These are phyloP conservation scores for Delichon dasypus DNA, from an alignment of 2,797 vertebrate species.

Conservation along the genomic window DNA sequence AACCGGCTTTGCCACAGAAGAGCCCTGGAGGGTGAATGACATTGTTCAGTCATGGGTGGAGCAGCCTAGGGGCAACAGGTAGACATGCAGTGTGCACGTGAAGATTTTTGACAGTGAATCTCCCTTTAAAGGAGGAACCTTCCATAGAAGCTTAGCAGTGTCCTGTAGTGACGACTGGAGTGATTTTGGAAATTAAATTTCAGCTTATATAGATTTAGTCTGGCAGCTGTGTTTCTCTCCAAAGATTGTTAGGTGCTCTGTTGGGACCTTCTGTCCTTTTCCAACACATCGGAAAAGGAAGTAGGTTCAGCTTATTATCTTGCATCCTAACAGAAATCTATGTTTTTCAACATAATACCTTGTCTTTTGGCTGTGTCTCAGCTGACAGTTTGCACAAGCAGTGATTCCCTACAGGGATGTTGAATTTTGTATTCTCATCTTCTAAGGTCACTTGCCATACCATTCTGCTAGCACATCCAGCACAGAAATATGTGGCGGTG, in stretches of 20 bases:
- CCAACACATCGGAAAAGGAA: not conserved
- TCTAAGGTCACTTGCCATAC: not conserved
- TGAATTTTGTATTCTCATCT: not conserved
- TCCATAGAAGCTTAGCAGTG: not conserved
- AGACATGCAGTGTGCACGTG: fast-evolving
- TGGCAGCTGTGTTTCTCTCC: not conserved
- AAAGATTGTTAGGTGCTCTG: not conserved
- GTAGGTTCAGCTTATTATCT: not conserved
- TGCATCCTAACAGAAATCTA: not conserved
- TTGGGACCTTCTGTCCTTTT: not conserved
- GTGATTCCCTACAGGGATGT: not conserved
- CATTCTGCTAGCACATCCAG: not conserved
- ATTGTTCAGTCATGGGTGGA: not conserved
- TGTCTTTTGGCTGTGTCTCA: not conserved
- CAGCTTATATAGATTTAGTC: not conserved
- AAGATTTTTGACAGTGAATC: not conserved
- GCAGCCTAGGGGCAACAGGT: not conserved
- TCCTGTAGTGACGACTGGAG: not conserved
- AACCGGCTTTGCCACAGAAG: not conserved
- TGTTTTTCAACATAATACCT: not conserved
- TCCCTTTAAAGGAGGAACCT: not conserved
- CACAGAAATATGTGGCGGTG: not conserved
- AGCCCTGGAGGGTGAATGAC: not conserved
- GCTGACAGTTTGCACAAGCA: not conserved
- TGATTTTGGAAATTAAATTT: not conserved